Percentiles rank a stretch among this genome's conserved stretches.
These are phyloP conservation scores for Etheostoma perlongum DNA, from an alignment of 2,797 vertebrate species.

Conservation along the genomic window DNA sequence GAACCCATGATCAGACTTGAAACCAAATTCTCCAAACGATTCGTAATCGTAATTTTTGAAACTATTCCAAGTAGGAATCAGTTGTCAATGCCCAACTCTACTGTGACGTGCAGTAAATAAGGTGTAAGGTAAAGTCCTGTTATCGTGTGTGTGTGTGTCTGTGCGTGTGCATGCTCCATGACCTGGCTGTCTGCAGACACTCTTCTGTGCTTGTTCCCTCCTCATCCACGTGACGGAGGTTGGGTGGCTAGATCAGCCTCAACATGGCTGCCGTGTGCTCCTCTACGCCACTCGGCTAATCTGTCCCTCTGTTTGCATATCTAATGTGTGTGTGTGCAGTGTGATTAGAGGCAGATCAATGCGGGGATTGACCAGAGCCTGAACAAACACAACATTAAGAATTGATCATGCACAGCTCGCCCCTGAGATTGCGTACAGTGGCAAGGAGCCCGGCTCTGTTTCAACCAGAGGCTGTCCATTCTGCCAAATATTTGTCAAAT, in stretches of 20 bases:
- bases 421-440: not conserved
- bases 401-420: not conserved
- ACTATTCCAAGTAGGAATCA: too few relatives aligned
- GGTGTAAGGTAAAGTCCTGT: too few relatives aligned
- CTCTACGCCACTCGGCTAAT: conserved; percentile 38
- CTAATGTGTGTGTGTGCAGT: conserved; percentile 12
- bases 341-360: conserved; percentile 40
- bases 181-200: not conserved
- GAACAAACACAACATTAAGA: conserved; percentile 14
- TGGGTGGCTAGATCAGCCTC: conserved; percentile 21
- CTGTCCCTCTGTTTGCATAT: conserved; percentile 23
- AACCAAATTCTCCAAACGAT: too few relatives aligned
- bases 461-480: not conserved
- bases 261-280: conserved; percentile 34
- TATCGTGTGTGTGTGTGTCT: too few relatives aligned
- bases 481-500: not conserved
- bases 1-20: too few relatives aligned
- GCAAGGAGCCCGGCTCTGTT: not conserved
- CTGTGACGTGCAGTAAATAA: too few relatives aligned
- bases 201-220: conserved; percentile 5
- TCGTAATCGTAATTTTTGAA: too few relatives aligned
- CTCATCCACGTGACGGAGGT: not conserved
- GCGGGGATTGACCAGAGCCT: conserved; percentile 27
- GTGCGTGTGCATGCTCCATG: not conserved
- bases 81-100: too few relatives aligned